Percentiles rank a stretch among this genome's conserved stretches.
Evolutionary conservation across 1,140 invertebrate species (phyloP).

Genomic region (Episyrphus balteatus): DNA sequence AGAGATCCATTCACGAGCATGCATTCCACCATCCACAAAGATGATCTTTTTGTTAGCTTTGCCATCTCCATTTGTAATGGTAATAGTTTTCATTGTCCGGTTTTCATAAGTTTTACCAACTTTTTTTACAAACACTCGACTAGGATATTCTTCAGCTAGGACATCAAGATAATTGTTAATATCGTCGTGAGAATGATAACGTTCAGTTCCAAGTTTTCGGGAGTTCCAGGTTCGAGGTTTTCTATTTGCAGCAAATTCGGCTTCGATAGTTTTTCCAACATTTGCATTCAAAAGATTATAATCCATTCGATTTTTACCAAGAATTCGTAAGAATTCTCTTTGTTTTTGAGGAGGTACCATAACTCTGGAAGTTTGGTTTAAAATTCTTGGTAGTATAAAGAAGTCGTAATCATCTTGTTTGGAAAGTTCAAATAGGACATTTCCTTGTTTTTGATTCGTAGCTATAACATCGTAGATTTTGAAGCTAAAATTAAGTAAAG

Average conservation of each 20-base stretch:
- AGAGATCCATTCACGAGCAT: constrained; percentile 61
- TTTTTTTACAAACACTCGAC: constrained; percentile 34
- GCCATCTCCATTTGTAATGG: constrained; percentile 37
- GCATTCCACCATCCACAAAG: constrained; percentile 44
- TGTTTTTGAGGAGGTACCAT: constrained; percentile 18
- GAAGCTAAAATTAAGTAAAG: constrained; percentile 1
- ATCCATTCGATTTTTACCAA: constrained; percentile 4
- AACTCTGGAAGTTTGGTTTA: constrained; percentile 1
- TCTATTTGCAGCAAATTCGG: constrained; percentile 11
- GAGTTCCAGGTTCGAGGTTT: constrained; percentile 11
- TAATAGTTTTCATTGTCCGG: constrained; percentile 41
- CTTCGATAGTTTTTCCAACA: constrained; percentile 13
- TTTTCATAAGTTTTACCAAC: constrained; percentile 40
- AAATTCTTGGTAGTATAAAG: background rate
- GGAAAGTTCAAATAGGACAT: background rate
- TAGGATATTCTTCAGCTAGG: constrained; percentile 34
- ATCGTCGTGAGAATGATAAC: constrained; percentile 28
- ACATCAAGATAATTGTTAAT: constrained; percentile 41
- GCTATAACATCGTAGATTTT: constrained; percentile 3
- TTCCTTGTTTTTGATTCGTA: background rate
- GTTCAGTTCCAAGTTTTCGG: constrained; percentile 13
- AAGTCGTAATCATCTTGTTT: background rate
- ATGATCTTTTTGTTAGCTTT: constrained; percentile 41
- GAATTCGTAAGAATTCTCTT: constrained; percentile 9
- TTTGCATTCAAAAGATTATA: constrained; percentile 15